These are phyloP conservation scores for Alloscopus bannaensis DNA, from an alignment of 2,888 invertebrate genomes.

Conservation along the genomic window DNA sequence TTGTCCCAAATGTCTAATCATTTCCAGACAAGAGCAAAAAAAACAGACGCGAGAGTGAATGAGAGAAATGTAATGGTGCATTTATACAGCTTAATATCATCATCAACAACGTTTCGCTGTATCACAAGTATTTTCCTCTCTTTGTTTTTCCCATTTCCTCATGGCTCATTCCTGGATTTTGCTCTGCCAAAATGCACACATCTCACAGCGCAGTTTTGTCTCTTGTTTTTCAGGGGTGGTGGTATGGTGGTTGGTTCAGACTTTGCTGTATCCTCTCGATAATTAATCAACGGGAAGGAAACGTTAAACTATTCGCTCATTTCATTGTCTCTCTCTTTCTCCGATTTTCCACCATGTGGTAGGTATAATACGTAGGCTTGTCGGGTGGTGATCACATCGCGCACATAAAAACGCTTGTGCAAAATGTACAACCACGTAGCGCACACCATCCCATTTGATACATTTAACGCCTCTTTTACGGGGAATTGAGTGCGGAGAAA, in stretches of 20 bases:
- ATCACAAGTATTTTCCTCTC: constrained; percentile 14
- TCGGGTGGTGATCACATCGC: too few relatives aligned
- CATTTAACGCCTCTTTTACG: constrained; percentile 41
- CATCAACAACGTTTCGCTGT: background rate
- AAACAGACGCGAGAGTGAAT: constrained; percentile 13
- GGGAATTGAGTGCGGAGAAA: constrained; percentile 17
- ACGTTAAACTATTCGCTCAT: constrained; percentile 18
- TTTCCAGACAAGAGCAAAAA: background rate
- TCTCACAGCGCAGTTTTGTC: too few relatives aligned
- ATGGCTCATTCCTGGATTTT: constrained; percentile 2
- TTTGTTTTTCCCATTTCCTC: background rate
- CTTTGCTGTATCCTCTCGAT: constrained; percentile 5
- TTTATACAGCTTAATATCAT: constrained; percentile 23
- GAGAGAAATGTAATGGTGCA: background rate
- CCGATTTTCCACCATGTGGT: too few relatives aligned
- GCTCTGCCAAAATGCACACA: too few relatives aligned
- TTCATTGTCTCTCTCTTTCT: constrained; percentile 22
- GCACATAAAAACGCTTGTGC: background rate
- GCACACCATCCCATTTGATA: background rate
- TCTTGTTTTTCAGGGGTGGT: too few relatives aligned
- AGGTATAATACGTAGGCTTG: too few relatives aligned
- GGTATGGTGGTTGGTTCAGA: constrained; percentile 4
- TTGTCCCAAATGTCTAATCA: constrained; percentile 31
- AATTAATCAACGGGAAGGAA: constrained; percentile 23
- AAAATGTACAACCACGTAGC: background rate